Evolutionary conservation across 2,888 invertebrate genomes (phyloP), one percentile per base, ranked within the genome.

Genomic region (Netelia melanura): DNA sequence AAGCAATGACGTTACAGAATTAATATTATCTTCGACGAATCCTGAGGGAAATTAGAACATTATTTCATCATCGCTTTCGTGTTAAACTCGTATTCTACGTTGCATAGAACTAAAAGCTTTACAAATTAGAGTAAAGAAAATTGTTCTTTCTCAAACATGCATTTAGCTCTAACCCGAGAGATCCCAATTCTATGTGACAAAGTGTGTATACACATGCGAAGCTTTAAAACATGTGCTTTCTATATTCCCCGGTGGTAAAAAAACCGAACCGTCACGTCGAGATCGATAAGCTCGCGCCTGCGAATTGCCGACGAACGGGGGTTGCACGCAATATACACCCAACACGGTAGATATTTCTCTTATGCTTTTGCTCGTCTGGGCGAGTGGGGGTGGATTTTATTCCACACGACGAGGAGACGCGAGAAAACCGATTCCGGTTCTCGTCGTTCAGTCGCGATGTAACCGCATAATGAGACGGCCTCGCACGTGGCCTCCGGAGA

Each of bases 401-500:
- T 75, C n/a, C 44, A 70, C 44, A 21, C 30, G 75, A 23, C 23
- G 72, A 3, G 44, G 48, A 67, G 23, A 65, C 43, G 67, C 61
- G 77, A 82, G 77, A 64, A 85, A 83, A 68, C 72, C 65, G 61
- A 80, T 86, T 81, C 84, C 74, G 74, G 81, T 71, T 79, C 79
- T 89, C 86, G 88, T 83, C 88, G 84, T 89, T 92, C 93, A 93
- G 93, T 93, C 93, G 93, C 93, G 91, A 93, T 93, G 93, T 93
- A 93, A 93, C 93, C 93, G 90, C 89, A 90, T 91, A 89, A 90
- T 90, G 91, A 89, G 89, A 90, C 90, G 93, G 93, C 92, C 93
- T 92, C 90, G 89, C 90, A 88, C 88, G 90, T 87, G 92, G 92
- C 92, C 92, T 89, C 88, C 90, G 89, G 90, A 89, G 89, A 89